These are phyloP conservation scores for Poecilia wingei DNA, from an alignment of 2,797 vertebrate genomes.

Conservation along the genomic window DNA sequence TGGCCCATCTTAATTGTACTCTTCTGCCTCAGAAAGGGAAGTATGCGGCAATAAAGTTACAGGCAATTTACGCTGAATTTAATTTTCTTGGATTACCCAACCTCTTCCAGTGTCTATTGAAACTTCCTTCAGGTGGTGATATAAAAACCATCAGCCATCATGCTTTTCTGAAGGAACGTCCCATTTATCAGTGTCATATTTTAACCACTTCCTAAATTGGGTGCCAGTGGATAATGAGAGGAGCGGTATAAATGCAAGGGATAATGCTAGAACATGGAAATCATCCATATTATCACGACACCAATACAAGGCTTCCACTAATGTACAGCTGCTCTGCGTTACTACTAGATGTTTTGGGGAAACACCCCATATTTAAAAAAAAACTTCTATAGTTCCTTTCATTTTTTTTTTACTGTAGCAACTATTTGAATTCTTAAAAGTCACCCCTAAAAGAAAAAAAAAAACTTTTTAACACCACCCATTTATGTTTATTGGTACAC, in stretches of 20 bases:
- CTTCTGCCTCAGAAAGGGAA: constrained; percentile 71
- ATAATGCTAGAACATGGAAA: neutral
- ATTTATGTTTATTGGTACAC: neutral
- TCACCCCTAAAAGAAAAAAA: neutral
- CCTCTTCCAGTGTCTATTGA: neutral
- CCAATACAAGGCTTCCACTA: neutral
- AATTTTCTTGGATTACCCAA: neutral
- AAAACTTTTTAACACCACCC: neutral
- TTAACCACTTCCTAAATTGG: neutral
- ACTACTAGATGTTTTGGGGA: neutral
- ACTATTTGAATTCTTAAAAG: neutral
- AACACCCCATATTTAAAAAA: neutral
- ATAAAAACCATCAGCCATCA: neutral
- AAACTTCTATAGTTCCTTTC: neutral
- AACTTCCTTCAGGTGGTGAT: neutral
- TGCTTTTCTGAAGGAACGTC: neutral
- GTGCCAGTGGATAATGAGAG: neutral
- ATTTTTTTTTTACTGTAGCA: neutral
- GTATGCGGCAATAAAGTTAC: constrained; percentile 49
- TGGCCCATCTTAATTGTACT: constrained; percentile 77
- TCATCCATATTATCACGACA: neutral
- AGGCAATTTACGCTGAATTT: neutral
- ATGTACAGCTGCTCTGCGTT: neutral
- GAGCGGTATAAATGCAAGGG: neutral
- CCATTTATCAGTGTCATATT: neutral